Evolutionary conservation across 2,797 vertebrate genomes (phyloP), one percentile per base, ranked within the genome.

Genomic region (Premnoplex brunnescens): DNA sequence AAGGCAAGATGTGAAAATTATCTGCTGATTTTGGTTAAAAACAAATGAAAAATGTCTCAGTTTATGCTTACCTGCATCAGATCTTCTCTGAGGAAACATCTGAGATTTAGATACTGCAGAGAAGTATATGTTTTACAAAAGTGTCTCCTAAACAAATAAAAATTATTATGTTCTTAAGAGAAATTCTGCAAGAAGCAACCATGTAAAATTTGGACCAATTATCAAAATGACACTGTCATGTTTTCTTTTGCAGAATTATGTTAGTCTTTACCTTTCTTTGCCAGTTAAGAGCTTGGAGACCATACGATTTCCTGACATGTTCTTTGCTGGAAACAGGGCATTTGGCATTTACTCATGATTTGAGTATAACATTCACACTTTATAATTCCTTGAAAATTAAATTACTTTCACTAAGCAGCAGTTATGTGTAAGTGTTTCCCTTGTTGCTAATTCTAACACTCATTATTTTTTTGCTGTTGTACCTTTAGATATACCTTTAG

Each of bases 1-100:
- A 7, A 43, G 52, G 10, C 0, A 74, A 48, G 13, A 14, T 0
- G 5, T 74, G 26, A 68, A 79, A 44, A 26, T 48, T 77, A 9
- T 69, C 30, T 67, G 7, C 9, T 85, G 28, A 39, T 51, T 85
- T 64, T 49, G 7, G 20, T 15, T 21, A 44, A 44, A 58, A 58
- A 28, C 2, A 34, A 67, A 28, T 3, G 1, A 3, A 44, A 59
- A 46, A 44, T 1, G 2, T 36, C 17, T 69, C 14, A 7, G 4
- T 58, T 67, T 69, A 34, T 69, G 5, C 5, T 56, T 62, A 20
- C 2, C 3, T 46, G 4, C 5, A 82, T 89, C 19, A 54, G 6
- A 44, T 14, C 1, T 58, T 69, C 71, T 52, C 36, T 74, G 37
- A 82, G 18, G 10, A 89, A 69, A 44, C 11, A 66, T 2, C 1